Base-by-base conservation (phyloP, 2,888 invertebrate genomes). In the Spatulosminthurus flaviceps region DNA sequence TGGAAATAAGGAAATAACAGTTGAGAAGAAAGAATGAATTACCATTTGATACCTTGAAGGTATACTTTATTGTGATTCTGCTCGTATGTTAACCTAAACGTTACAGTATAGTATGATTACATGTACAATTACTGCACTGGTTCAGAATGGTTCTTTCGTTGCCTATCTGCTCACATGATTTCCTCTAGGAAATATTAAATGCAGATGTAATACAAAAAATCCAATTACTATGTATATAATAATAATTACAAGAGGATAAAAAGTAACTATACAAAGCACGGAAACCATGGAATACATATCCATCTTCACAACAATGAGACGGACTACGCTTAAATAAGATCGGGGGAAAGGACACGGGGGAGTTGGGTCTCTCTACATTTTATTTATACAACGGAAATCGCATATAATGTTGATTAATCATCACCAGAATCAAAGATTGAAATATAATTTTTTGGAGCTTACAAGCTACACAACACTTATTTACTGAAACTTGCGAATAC, bases 81-180 rank as follows among this genome's bases (percentile, higher is more conserved):
- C 26, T 64, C 24, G 26, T 64, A 11, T 64, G n/a, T n/a, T n/a
- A n/a, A n/a, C n/a, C n/a, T 22, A 70, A 41, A 5, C 70, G n/a
- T n/a, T 41, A 42, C 34, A 0, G 34, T 70, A 70, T 41, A 70
- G 42, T 2, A 28, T 24, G 26, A 41, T 41, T 41, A 72, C 41
- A 72, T 41, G 41, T 41, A 72, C 72, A 72, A 43, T 22, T 51
- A 72, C 72, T 72, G 42, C 72, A 72, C 72, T 72, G 72, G 72
- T 72, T 72, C 26, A 51, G n/a, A 72, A 72, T 72, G 51, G 51
- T 72, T 72, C 72, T 51, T 72, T 72, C 67, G 67, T 67, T 24
- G 67, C 67, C 28, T 67, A 67, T 67, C 67, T 67, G 67, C 67
- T 67, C 67, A 67, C 29, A 67, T 22, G 16, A 67, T 67, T 67